These are phyloP conservation scores for Aphis craccivora DNA, from an alignment of 1,140 invertebrate species.

Conservation along the genomic window DNA sequence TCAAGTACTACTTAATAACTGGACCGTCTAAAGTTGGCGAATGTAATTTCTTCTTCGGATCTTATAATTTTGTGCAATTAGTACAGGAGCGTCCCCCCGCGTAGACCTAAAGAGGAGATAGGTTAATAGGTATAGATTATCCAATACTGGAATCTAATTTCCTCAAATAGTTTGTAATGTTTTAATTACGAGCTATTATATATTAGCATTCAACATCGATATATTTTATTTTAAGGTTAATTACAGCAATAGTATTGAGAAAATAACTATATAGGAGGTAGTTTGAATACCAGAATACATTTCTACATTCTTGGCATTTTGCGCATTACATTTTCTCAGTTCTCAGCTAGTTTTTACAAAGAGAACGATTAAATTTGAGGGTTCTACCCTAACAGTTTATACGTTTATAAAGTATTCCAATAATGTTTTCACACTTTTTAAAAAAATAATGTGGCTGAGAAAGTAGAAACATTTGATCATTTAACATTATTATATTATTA, in stretches of 20 bases:
- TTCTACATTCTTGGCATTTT: background rate
- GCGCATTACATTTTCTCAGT: background rate
- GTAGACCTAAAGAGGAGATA: background rate
- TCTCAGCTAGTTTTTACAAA: background rate
- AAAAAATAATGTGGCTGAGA: background rate
- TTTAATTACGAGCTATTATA: background rate
- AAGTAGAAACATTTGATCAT: background rate
- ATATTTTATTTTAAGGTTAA: background rate
- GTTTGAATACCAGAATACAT: background rate
- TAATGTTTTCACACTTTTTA: background rate
- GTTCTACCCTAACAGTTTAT: background rate
- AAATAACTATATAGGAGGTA: background rate
- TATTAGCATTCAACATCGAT: background rate
- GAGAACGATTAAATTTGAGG: background rate
- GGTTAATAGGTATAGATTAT: background rate
- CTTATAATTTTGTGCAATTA: constrained; percentile 9
- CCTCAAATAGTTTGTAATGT: background rate
- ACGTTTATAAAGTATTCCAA: background rate
- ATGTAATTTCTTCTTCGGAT: background rate
- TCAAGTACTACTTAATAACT: constrained; percentile 55
- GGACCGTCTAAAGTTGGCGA: constrained; percentile 14
- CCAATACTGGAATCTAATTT: background rate
- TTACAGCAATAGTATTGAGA: background rate
- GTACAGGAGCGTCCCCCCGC: background rate
- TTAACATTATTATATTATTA: background rate